These are phyloP conservation scores for Vidua macroura DNA, from an alignment of 2,113 vertebrate species.

Conservation along the genomic window DNA sequence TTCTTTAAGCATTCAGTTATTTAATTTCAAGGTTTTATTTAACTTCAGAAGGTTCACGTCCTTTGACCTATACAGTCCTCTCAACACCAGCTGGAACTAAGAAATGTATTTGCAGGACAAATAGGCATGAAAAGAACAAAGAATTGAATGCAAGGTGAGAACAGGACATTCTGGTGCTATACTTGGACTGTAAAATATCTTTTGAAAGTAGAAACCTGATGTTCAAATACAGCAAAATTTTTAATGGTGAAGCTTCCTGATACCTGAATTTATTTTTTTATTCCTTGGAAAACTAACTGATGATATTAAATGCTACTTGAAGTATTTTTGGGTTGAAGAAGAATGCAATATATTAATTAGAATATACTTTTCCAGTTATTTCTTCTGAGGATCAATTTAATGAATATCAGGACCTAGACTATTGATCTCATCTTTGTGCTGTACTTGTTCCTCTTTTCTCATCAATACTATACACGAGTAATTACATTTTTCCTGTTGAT, in stretches of 20 bases:
- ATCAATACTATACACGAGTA: neutral
- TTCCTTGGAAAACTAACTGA: neutral
- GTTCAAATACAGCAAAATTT: neutral
- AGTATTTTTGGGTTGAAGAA: neutral
- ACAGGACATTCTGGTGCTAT: neutral
- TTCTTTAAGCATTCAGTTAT: neutral
- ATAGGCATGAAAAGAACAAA: slow-evolving; percentile 32
- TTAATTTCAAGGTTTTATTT: slow-evolving; percentile 23
- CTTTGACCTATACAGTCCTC: neutral
- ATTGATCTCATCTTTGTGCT: neutral
- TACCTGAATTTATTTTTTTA: neutral
- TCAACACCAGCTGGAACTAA: neutral
- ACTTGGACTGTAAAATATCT: neutral
- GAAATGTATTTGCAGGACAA: slow-evolving; percentile 23
- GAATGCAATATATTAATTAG: neutral
- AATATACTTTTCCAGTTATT: neutral
- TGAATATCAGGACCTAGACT: neutral
- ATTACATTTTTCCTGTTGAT: neutral
- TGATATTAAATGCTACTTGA: neutral
- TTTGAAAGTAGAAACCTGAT: neutral
- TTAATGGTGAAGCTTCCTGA: neutral
- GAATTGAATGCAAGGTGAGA: slow-evolving; percentile 4
- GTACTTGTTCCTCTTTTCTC: neutral
- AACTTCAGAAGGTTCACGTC: neutral
- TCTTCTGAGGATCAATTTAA: neutral